These are phyloP conservation scores for Xestobium rufovillosum DNA, from an alignment of 2,888 invertebrate genomes.

Conservation along the genomic window DNA sequence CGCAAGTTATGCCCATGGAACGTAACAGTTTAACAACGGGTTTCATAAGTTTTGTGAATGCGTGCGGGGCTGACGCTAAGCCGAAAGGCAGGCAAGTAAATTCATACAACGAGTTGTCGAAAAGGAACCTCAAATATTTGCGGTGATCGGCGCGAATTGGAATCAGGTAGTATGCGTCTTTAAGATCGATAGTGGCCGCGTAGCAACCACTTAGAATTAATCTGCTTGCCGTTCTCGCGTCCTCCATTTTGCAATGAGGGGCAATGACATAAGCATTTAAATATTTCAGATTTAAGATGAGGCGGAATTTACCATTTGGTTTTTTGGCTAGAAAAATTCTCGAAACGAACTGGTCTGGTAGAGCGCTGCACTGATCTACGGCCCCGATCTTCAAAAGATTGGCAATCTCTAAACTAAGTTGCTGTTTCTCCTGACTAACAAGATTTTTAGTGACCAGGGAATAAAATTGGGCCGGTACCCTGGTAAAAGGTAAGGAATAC, in stretches of 20 bases:
- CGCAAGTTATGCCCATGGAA: conserved; percentile 7
- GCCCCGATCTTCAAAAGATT: conserved; percentile 4
- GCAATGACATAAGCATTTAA: conserved; percentile 12
- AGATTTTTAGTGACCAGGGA: too few relatives aligned
- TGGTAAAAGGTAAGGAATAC: too few relatives aligned
- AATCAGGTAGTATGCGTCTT: conserved; percentile 16
- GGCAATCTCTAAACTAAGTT: conserved; percentile 1
- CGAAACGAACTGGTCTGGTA: too few relatives aligned
- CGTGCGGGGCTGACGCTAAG: conserved; percentile 13
- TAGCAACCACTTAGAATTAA: too few relatives aligned
- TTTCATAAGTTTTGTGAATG: conserved; percentile 20
- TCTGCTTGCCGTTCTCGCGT: too few relatives aligned
- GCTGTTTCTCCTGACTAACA: conserved; percentile 2
- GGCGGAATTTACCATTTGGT: too few relatives aligned
- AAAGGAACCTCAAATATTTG: conserved; percentile 15
- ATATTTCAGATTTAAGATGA: conserved; percentile 12
- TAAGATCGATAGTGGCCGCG: conserved; percentile 13
- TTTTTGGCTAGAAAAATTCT: too few relatives aligned
- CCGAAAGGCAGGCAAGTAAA: conserved; percentile 18
- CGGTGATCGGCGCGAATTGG: conserved; percentile 7
- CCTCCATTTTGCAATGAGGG: conserved; percentile 12
- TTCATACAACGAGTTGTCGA: conserved; percentile 14
- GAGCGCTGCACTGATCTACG: too few relatives aligned
- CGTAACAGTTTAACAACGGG: conserved; percentile 11
- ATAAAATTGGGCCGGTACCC: too few relatives aligned